Conservation (phyloP, 2,113 vertebrate genomes). For the Theristicus caerulescens region DNA sequence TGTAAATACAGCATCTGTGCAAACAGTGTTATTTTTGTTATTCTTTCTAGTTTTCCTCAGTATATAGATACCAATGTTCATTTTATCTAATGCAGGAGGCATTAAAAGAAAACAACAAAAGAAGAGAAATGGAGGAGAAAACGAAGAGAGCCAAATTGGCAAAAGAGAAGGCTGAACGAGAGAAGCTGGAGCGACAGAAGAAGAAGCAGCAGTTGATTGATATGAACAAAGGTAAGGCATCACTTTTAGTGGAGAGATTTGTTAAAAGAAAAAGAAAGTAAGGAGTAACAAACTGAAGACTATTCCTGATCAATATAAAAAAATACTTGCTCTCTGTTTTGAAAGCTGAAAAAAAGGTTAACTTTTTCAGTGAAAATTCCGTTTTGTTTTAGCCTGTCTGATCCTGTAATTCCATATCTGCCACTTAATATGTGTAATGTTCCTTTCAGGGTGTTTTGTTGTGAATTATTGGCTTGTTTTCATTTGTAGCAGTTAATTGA, state of each 20-base stretch:
- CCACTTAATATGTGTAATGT: background rate
- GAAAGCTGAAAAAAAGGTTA: background rate
- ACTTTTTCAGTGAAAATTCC: background rate
- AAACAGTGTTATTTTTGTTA: background rate
- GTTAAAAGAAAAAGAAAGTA: background rate
- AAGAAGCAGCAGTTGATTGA: slow-evolving; percentile 98
- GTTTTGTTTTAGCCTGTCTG: background rate
- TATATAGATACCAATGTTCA: background rate
- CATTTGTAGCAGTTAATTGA: slow-evolving; percentile 16
- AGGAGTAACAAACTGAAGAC: background rate
- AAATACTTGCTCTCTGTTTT: background rate
- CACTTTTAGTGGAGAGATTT: background rate
- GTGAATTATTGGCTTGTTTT: background rate
- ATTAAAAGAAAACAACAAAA: slow-evolving; percentile 95
- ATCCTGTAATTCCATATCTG: background rate
- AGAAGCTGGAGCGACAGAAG: slow-evolving; percentile 92
- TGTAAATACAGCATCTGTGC: background rate
- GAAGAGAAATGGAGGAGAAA: slow-evolving; percentile 96
- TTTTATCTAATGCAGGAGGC: slow-evolving; percentile 81
- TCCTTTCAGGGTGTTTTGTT: background rate
- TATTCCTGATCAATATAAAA: background rate
- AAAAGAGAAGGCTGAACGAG: slow-evolving; percentile 96
- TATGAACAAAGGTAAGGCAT: slow-evolving; percentile 94
- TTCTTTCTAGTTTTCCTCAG: background rate
- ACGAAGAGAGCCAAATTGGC: slow-evolving; percentile 93